A percentile compares a stretch with the other conserved stretches of the same genome.
Evolutionary conservation across 2,797 vertebrate species (phyloP).

Genomic region (Coracias cyanogaster): DNA sequence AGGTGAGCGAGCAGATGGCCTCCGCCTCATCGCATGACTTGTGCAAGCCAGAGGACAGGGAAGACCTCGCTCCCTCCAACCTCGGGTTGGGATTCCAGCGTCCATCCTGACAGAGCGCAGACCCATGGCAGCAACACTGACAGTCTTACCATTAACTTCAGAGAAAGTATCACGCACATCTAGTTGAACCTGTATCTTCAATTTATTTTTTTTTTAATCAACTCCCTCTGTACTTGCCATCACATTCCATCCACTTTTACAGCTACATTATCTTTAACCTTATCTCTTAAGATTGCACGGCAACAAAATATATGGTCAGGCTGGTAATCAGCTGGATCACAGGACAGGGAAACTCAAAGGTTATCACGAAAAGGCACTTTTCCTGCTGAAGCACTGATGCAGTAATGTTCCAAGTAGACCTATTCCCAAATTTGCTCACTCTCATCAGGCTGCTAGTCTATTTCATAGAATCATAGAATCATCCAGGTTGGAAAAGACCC

Average conservation of each 20-base stretch:
- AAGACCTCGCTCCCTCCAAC: fast-evolving
- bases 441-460: neutral
- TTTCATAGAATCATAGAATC: too few relatives aligned
- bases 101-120: fast-evolving
- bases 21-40: neutral
- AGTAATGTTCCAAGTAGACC: neutral
- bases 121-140: neutral
- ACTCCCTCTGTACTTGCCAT: neutral
- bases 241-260: neutral
- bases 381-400: fast-evolving
- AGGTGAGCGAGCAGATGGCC: neutral
- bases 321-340: neutral
- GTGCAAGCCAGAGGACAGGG: neutral
- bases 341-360: neutral
- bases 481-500: too few relatives aligned
- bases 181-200: neutral
- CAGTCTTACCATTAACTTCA: neutral
- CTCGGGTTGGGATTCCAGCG: neutral
- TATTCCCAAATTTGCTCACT: neutral
- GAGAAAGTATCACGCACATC: neutral
- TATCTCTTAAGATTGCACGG: neutral
- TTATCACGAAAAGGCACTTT: neutral
- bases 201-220: neutral
- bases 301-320: neutral
- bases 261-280: neutral